Percentiles rank a stretch among this genome's conserved stretches.
These are phyloP conservation scores for Invenusta paracnida DNA, from an alignment of 2,888 invertebrate species.

Conservation along the genomic window DNA sequence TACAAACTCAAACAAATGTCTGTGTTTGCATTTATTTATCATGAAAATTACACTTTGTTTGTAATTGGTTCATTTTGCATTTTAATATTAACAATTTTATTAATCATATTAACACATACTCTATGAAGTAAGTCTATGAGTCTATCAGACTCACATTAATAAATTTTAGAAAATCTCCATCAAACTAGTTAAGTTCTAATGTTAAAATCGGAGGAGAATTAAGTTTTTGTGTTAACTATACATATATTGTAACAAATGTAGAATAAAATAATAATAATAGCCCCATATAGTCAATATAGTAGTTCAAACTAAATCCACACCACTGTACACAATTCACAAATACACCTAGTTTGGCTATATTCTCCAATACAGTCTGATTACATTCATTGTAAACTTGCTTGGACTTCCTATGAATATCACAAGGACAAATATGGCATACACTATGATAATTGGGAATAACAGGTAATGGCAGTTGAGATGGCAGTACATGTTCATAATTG, in stretches of 20 bases:
- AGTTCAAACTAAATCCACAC: background rate
- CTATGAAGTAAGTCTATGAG: no score
- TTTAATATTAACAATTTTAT: no score
- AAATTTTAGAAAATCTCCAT: no score
- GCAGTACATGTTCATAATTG: background rate
- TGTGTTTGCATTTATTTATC: no score
- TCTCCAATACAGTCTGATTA: background rate
- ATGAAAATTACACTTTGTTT: no score
- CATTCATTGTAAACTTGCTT: background rate
- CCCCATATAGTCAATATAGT: background rate
- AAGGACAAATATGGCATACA: background rate
- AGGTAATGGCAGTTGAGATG: background rate
- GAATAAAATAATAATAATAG: background rate
- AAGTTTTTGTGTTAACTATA: no score
- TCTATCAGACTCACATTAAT: no score
- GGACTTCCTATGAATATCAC: background rate
- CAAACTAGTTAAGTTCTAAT: no score
- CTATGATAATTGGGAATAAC: background rate
- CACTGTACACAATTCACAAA: background rate
- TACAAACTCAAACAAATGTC: no score
- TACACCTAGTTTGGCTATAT: background rate
- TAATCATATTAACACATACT: no score
- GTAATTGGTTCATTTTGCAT: no score
- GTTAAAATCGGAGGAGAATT: no score
- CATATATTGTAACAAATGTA: background rate